Percentiles rank a stretch among this genome's conserved stretches.
These are phyloP conservation scores for Drosophila multiciliata DNA, from an alignment of 2,888 invertebrate species.

Conservation along the genomic window DNA sequence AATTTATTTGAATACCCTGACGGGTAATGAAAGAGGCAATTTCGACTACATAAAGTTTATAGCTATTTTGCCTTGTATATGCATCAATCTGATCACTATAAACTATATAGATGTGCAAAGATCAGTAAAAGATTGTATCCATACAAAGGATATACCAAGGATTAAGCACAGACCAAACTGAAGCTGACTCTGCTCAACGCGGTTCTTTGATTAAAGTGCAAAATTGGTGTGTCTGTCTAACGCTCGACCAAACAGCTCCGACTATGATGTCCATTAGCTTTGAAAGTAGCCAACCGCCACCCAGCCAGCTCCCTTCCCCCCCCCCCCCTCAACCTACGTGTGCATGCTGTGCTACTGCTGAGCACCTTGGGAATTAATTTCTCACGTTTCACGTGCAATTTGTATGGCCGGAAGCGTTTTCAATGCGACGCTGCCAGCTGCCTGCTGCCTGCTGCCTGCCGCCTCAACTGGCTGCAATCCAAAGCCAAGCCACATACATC, in stretches of 20 bases:
- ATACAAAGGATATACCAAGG: neutral
- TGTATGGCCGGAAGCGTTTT: conserved; percentile 73
- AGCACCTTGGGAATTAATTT: conserved; percentile 72
- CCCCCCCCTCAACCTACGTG: neutral
- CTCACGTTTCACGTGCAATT: conserved; percentile 74
- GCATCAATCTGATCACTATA: neutral
- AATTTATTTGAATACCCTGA: neutral
- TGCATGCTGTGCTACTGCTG: conserved; percentile 12
- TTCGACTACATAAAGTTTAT: neutral
- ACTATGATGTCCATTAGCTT: conserved; percentile 18
- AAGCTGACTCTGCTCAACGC: neutral
- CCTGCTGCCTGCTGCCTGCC: conserved; percentile 14
- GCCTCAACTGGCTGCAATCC: conserved; percentile 26
- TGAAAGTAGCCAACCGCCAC: neutral
- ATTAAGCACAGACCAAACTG: neutral
- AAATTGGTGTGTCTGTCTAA: neutral
- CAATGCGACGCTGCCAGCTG: conserved; percentile 50
- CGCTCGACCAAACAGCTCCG: conserved; percentile 8
- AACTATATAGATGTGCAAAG: neutral
- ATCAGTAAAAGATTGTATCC: neutral
- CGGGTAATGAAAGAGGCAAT: neutral
- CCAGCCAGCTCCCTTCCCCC: neutral
- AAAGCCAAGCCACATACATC: conserved; percentile 13
- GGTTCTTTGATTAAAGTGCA: conserved; percentile 1
- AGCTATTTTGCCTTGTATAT: neutral